Evolutionary conservation across 2,888 invertebrate species (phyloP).

Genomic region (Zygaena filipendulae): DNA sequence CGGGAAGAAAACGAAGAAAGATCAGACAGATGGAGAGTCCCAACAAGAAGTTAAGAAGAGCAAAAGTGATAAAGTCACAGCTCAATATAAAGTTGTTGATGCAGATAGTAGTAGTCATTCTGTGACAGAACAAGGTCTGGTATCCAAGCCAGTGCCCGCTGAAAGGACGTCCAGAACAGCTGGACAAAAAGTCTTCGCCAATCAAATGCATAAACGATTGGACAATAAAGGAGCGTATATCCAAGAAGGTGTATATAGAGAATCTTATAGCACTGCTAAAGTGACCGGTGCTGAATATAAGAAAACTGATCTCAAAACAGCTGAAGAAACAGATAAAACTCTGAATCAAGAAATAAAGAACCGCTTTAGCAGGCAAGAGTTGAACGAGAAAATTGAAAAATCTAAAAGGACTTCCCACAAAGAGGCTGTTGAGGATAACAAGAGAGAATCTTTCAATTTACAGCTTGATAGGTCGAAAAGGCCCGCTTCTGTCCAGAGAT

Average conservation of each 20-base stretch:
- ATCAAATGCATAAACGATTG: constrained; percentile 60
- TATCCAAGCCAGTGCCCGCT: constrained; percentile 45
- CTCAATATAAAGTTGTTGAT: constrained; percentile 48
- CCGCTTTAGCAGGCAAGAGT: constrained; percentile 48
- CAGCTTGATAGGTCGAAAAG: constrained; percentile 45
- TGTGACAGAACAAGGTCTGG: constrained; percentile 32
- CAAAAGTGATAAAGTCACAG: constrained; percentile 40
- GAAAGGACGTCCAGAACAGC: constrained; percentile 55
- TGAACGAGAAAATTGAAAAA: constrained; percentile 38
- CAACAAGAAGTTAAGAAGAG: constrained; percentile 48
- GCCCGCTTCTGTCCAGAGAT: constrained; percentile 43
- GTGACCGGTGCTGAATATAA: constrained; percentile 55
- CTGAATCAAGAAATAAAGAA: constrained; percentile 50
- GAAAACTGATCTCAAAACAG: constrained; percentile 60
- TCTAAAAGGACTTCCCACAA: constrained; percentile 43
- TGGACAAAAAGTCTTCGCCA: constrained; percentile 59
- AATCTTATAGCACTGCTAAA: constrained; percentile 56
- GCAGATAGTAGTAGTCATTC: constrained; percentile 29
- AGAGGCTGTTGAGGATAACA: constrained; percentile 44
- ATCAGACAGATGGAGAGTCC: constrained; percentile 49
- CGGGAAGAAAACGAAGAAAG: constrained; percentile 75
- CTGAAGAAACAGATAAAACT: constrained; percentile 60
- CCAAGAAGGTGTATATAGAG: constrained; percentile 58
- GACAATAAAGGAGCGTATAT: constrained; percentile 63
- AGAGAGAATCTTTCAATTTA: constrained; percentile 41